phyloP scores from a whole-genome alignment of 2,797 vertebrate genomes.

The Gymnothorax reevesii region DNA sequence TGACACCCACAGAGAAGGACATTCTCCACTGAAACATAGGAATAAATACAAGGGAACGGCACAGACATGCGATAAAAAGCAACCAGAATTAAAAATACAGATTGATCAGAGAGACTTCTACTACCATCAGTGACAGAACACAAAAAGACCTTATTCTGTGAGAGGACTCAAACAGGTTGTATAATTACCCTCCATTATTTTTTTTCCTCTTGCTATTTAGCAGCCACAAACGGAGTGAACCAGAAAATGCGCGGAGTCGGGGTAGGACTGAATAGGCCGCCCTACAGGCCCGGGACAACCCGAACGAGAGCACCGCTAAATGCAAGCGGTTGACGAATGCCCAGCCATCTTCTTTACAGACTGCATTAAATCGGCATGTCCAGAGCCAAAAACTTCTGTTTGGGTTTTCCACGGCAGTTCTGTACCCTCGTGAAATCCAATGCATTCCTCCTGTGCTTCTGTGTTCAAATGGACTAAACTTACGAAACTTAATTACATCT shows the following conservation, averaged over 20 bases:
- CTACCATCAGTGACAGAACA: not conserved
- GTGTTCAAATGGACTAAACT: not conserved
- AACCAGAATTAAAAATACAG: not conserved
- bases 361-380: not conserved
- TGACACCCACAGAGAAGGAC: not conserved
- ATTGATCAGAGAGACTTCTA: not conserved
- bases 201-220: constrained; percentile 3
- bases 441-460: not conserved
- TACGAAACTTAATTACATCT: no score
- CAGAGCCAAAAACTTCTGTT: not conserved
- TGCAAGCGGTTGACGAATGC: not conserved
- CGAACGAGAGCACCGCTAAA: not conserved
- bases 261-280: not conserved
- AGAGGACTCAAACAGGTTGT: no score
- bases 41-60: not conserved
- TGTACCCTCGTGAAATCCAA: not conserved
- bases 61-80: not conserved
- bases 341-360: not conserved
- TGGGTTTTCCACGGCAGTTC: not conserved
- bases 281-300: not conserved
- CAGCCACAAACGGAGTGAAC: not conserved
- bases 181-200: not conserved
- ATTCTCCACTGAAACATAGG: not conserved
- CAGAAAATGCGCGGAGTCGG: not conserved
- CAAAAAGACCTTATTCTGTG: not conserved